These are phyloP conservation scores for Amphiprion percula DNA, from an alignment of 2,113 vertebrate species.

Conservation along the genomic window DNA sequence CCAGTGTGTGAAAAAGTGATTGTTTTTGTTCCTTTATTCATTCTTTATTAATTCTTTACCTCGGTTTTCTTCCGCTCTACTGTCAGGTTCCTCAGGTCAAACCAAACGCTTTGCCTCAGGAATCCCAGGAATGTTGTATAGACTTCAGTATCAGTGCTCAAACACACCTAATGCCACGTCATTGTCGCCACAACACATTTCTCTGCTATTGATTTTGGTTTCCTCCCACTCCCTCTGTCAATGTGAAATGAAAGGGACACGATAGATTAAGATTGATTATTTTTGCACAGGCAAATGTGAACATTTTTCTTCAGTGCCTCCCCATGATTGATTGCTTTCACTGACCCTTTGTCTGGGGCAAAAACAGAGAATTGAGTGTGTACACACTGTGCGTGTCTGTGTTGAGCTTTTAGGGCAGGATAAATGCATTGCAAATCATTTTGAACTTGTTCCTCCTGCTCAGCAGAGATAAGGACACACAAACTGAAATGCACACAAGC, in stretches of 20 bases:
- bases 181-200: slow-evolving; percentile 34
- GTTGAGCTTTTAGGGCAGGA: slow-evolving; percentile 47
- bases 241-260: slow-evolving; percentile 43
- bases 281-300: slow-evolving; percentile 17
- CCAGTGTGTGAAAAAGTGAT: background rate
- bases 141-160: slow-evolving; percentile 9
- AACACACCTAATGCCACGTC: slow-evolving; percentile 53
- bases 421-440: slow-evolving; percentile 55
- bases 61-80: background rate
- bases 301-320: slow-evolving; percentile 30
- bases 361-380: slow-evolving; percentile 13
- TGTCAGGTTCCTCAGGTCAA: slow-evolving; percentile 54
- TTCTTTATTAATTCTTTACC: background rate
- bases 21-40: background rate
- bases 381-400: background rate
- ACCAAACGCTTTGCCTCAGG: slow-evolving; percentile 21
- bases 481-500: slow-evolving; percentile 1
- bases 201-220: slow-evolving; percentile 49
- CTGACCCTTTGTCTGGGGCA: slow-evolving; percentile 54
- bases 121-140: slow-evolving; percentile 59
- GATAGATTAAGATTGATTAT: slow-evolving; percentile 66
- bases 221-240: slow-evolving; percentile 35
- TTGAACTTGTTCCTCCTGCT: slow-evolving; percentile 59
- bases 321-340: slow-evolving; percentile 50
- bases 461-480: slow-evolving; percentile 46